These are phyloP conservation scores for Enteromius fasciolatus DNA, from an alignment of 2,797 vertebrate species.

Conservation along the genomic window DNA sequence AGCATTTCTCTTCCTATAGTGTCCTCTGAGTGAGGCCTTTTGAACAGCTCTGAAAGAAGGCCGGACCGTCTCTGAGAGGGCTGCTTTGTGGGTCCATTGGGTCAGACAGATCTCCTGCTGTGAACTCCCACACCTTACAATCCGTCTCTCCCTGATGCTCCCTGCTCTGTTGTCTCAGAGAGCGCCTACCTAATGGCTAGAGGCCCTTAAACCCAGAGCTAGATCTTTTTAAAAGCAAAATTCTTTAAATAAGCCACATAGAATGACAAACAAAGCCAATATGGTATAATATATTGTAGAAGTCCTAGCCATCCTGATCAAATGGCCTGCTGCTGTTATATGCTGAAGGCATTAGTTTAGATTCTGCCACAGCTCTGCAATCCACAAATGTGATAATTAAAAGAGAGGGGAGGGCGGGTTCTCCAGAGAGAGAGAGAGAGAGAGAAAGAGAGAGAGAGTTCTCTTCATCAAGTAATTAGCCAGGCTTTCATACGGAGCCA, in stretches of 20 bases:
- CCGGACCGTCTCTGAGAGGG: constrained; percentile 50
- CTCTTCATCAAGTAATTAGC: constrained; percentile 79
- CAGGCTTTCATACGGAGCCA: constrained; percentile 18
- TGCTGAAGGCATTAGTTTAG: constrained; percentile 13
- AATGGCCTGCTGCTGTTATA: constrained; percentile 18
- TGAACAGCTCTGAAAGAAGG: constrained; percentile 55
- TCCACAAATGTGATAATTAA: constrained; percentile 63
- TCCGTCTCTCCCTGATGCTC: constrained; percentile 45
- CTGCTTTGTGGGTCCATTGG: constrained; percentile 57
- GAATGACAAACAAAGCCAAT: not conserved
- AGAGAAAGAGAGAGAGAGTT: constrained; percentile 66
- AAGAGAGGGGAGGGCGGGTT: constrained; percentile 55
- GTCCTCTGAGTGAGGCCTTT: constrained; percentile 36
- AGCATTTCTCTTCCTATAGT: constrained; percentile 41
- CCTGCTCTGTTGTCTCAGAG: constrained; percentile 47
- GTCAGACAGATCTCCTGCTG: constrained; percentile 58
- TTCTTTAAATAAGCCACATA: not conserved
- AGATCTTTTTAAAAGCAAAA: constrained; percentile 32
- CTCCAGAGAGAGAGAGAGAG: constrained; percentile 70
- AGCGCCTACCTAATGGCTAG: constrained; percentile 55
- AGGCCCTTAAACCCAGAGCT: constrained; percentile 44
- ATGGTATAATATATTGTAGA: not conserved
- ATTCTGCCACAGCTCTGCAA: constrained; percentile 40
- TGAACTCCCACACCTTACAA: constrained; percentile 55
- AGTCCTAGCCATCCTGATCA: not conserved